Base-by-base conservation (phyloP, 2,113 vertebrate species). In the Odobenus rosmarus region DNA sequence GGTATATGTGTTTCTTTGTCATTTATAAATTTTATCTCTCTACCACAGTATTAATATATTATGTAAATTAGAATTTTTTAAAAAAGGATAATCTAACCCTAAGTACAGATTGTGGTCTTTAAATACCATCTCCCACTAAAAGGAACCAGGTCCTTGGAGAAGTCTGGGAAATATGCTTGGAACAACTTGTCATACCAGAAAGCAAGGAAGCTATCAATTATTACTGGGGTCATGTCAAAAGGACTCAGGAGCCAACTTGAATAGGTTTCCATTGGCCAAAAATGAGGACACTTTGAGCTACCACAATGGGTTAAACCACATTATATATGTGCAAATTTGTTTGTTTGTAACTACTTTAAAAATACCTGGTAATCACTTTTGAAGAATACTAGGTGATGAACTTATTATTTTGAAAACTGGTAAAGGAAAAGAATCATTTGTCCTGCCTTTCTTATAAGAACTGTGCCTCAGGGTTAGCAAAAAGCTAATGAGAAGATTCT, bases 381-480 rank as follows among this genome's bases (percentile, higher is more conserved):
- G 49, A 84, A 89, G 80, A 89, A 57, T 72, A 26, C 5, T 53
- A 89, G 51, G 21, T 92, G 18, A 89, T 46, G 33, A 69, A 39
- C 19, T 83, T 49, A 77, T n/a, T 69, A 76, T 71, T 95, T 89
- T 96, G 59, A 89, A 94, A 97, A 82, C 31, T 64, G 11, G 14
- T 81, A 62, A 92, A 88, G 79, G 61, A 93, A 76, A 82, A 71
- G 5, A 31, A 18, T 28, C 3, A 49, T 74, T 80, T 83, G 33
- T 84, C 16, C 61, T 83, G 46, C 12, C 36, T 88, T 81, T 57
- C 71, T 28, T 69, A 1, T 80, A 74, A 92, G 39, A 81, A 80
- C 21, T 51, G 36, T 85, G 71, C 59, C 69, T 49, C 33, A 23
- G 3, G 15, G 28, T 71, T 80, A 83, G 16, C 51, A 82, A 81